Percentiles rank a stretch among this genome's conserved stretches.
Evolutionary conservation across 2,113 vertebrate species (phyloP).

Genomic region (Plecotus auritus): DNA sequence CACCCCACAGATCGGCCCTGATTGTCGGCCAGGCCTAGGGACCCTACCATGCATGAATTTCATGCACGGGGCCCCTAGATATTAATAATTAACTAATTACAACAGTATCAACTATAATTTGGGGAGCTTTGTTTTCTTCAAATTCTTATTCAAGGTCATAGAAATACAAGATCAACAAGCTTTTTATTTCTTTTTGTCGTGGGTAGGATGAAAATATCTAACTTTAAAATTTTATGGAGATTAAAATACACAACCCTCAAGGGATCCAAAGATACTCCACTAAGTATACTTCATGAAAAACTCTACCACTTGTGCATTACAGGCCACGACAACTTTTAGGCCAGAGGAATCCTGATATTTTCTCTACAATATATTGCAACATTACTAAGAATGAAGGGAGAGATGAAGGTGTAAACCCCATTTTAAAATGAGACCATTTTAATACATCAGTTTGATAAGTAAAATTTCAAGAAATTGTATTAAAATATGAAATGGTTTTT

Average conservation of each 20-base stretch:
- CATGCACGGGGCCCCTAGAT: background rate
- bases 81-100: background rate
- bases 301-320: background rate
- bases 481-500: background rate
- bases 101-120: background rate
- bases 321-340: background rate
- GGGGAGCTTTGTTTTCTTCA: background rate
- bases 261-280: background rate
- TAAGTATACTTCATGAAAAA: background rate
- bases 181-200: background rate
- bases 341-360: background rate
- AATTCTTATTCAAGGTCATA: background rate
- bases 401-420: background rate
- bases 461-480: conserved; percentile 34
- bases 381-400: background rate
- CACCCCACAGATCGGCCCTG: too few species aligned
- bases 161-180: background rate
- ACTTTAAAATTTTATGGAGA: background rate
- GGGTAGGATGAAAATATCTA: background rate
- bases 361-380: background rate
- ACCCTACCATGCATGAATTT: too few species aligned
- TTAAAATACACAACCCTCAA: background rate
- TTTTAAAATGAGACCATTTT: background rate
- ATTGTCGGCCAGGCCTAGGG: too few species aligned
- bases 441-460: background rate